Conservation (phyloP, 2,113 vertebrate genomes). For the Proterorhinus semilunaris region DNA sequence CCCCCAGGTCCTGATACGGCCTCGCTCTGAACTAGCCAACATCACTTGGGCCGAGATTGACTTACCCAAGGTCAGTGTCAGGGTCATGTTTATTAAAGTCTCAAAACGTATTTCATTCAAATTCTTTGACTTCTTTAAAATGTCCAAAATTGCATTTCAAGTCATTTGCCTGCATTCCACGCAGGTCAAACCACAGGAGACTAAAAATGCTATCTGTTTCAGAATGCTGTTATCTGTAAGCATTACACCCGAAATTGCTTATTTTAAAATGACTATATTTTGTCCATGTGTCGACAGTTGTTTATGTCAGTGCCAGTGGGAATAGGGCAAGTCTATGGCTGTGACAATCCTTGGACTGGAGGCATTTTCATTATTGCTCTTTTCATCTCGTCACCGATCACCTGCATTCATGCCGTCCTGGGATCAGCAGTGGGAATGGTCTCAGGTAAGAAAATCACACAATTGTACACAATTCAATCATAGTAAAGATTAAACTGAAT, state of each 20-base stretch:
- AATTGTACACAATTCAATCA: neutral
- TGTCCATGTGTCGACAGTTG: slow-evolving; percentile 78
- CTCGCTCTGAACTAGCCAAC: slow-evolving; percentile 77
- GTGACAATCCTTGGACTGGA: slow-evolving; percentile 90
- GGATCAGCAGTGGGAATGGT: slow-evolving; percentile 88
- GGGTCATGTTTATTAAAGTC: too few species aligned
- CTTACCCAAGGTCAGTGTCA: slow-evolving; percentile 79
- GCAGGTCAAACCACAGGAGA: neutral
- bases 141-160: neutral
- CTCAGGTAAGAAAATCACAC: slow-evolving; percentile 76
- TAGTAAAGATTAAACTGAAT: neutral
- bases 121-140: too few species aligned
- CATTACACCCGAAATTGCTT: neutral
- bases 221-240: too few species aligned
- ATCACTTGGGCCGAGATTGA: slow-evolving; percentile 85
- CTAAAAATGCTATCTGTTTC: neutral
- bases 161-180: neutral
- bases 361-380: slow-evolving; percentile 87
- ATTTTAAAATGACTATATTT: neutral
- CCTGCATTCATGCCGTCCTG: slow-evolving; percentile 84
- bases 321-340: slow-evolving; percentile 91
- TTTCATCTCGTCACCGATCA: slow-evolving; percentile 89
- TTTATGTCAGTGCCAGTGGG: slow-evolving; percentile 86
- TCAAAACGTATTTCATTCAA: too few species aligned
- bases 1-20: slow-evolving; percentile 77